Conservation (phyloP, 2,797 vertebrate species). For the Okamejei kenojei region DNA sequence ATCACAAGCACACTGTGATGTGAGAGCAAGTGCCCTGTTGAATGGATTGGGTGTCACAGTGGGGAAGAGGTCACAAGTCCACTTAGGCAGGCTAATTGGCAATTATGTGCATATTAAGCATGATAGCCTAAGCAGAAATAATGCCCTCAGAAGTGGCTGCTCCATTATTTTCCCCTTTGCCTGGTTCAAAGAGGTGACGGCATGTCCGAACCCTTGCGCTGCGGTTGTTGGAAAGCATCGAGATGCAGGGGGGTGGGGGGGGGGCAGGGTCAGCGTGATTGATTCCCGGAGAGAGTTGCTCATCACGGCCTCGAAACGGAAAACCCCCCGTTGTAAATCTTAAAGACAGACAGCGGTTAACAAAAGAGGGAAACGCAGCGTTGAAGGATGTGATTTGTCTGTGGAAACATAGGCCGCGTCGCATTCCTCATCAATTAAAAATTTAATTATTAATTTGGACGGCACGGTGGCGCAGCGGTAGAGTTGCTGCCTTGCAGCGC, state of each 20-base stretch:
- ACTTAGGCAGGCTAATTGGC: conserved; percentile 79
- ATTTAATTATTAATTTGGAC: neutral
- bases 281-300: neutral
- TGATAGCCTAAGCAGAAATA: conserved; percentile 43
- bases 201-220: neutral
- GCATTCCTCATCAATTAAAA: conserved; percentile 2
- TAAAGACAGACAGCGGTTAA: neutral
- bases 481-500: too few relatives aligned
- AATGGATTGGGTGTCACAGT: conserved; percentile 81
- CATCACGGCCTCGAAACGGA: neutral
- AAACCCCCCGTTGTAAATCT: conserved; percentile 31
- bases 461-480: too few relatives aligned
- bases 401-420: neutral
- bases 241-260: neutral
- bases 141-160: neutral
- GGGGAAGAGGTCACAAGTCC: conserved; percentile 85
- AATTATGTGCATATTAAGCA: conserved; percentile 63
- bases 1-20: conserved; percentile 83
- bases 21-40: conserved; percentile 60
- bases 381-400: conserved; percentile 8
- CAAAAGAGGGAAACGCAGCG: neutral
- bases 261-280: neutral
- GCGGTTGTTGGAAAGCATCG: neutral
- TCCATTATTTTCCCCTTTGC: conserved; percentile 35
- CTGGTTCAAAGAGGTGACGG: conserved; percentile 27